Evolutionary conservation across 2,113 vertebrate species (phyloP).

Genomic region (Rhinoderma darwinii): DNA sequence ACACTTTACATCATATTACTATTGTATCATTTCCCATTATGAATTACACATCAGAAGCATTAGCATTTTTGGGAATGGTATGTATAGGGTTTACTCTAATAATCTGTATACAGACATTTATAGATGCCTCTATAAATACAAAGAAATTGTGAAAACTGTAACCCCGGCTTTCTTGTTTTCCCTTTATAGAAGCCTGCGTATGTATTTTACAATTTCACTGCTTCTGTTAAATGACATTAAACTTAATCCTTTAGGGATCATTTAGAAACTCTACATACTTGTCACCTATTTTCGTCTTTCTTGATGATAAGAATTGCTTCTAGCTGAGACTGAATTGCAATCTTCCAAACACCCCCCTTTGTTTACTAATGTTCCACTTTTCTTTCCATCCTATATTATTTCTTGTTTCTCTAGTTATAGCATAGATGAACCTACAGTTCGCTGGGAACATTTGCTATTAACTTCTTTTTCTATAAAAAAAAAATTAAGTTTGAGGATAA

Average conservation of each 20-base stretch:
- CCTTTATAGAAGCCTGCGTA: neutral
- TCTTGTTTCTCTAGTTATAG: conserved; percentile 82
- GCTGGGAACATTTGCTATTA: conserved; percentile 87
- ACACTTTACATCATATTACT: no score
- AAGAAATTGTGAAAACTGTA: neutral
- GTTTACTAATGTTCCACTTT: conserved; percentile 78
- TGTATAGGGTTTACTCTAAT: neutral
- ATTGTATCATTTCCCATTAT: no score
- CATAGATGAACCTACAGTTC: conserved; percentile 81
- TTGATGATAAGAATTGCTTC: conserved; percentile 51
- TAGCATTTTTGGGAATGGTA: neutral
- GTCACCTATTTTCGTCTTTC: conserved; percentile 19
- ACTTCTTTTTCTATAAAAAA: conserved; percentile 77
- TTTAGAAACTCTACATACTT: neutral
- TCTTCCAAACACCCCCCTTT: conserved; percentile 65
- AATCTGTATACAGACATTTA: neutral
- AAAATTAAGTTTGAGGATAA: conserved; percentile 89
- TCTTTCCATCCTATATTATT: conserved; percentile 79
- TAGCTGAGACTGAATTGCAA: conserved; percentile 45
- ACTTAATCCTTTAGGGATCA: conserved; percentile 37
- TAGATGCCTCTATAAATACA: neutral
- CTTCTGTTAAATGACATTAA: conserved; percentile 33
- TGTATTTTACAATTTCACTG: conserved; percentile 20
- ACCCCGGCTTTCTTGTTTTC: neutral
- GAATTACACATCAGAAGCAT: neutral